Base-by-base conservation (phyloP, 2,888 invertebrate genomes). In the Mongoloraphidia duomilia region DNA sequence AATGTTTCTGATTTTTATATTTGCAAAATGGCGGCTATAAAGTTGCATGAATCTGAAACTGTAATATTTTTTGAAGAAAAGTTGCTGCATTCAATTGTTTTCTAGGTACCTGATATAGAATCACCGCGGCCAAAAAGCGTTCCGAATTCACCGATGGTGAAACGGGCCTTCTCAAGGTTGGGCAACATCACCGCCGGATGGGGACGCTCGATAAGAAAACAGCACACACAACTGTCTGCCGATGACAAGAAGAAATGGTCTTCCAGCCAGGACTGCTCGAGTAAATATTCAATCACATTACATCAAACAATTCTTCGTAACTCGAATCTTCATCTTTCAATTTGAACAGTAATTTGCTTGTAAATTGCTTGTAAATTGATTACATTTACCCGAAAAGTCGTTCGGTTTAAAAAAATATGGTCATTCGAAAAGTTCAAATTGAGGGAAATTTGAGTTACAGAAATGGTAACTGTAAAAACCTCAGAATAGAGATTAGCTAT, bases 241-340 rank as follows among this genome's bases (percentile, higher is more conserved):
- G 91, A 91, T 60, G 86, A 90, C 65, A 91, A 91, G 73, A 89
- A 90, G 62, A 91, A 91, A 84, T 81, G 88, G 60, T 88, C 90
- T 59, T 89, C 89, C 46, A 68, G 67, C 50, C 90, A 91, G 66
- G 91, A 92, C 69, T 92, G 91, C 71, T 90, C 89, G 56, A 88
- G 89, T 89, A 73, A 78, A 80, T 70, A 41, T 44, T 40, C 5
- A 48, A n/a, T 38, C 43, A 46, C 47, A 37, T 48, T 26, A 26
- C 6, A 26, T 26, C n/a, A 26, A 6, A 1, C 26, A 6, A 26
- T 6, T 26, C 6, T 26, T 26, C 26, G 5, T 26, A 26, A 26
- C 26, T 26, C 26, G 26, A 26, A 26, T 26, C 26, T 3, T 17
- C 5, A 6, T 26, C 26, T 3, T 26, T 6, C 3, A 26, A 26